Conservation (phyloP, 1,140 invertebrate genomes). For the Drepana arcuata region DNA sequence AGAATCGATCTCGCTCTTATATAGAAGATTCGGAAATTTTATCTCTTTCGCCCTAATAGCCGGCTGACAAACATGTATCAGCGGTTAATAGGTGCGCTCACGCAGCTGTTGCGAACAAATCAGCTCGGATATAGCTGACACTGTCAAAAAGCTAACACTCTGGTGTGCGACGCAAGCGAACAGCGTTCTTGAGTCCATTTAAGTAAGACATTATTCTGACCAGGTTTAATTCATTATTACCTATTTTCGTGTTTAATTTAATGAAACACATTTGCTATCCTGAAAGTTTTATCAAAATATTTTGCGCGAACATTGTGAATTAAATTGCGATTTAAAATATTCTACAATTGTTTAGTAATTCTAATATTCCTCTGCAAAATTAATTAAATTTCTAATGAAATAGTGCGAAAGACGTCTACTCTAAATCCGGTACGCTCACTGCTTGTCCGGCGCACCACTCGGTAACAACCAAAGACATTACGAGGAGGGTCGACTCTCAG, state of each 20-base stretch:
- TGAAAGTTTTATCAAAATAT: too few relatives aligned
- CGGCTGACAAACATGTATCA: slow-evolving; percentile 70
- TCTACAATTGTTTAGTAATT: slow-evolving; percentile 1
- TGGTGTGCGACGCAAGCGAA: slow-evolving; percentile 22
- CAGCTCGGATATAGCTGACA: slow-evolving; percentile 66
- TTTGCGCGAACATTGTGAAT: too few relatives aligned
- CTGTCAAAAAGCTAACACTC: slow-evolving; percentile 59
- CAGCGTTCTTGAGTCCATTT: slow-evolving; percentile 20
- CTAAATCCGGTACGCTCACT: too few relatives aligned
- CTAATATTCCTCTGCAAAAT: too few relatives aligned
- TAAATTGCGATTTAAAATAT: slow-evolving; percentile 2
- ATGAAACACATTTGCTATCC: too few relatives aligned
- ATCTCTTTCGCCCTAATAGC: slow-evolving; percentile 67
- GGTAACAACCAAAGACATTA: slow-evolving; percentile 38
- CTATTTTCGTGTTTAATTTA: too few relatives aligned
- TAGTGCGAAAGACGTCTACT: too few relatives aligned
- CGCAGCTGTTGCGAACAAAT: slow-evolving; percentile 70
- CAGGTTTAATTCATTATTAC: too few relatives aligned
- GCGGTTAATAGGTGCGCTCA: slow-evolving; percentile 66
- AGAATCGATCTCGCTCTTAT: slow-evolving; percentile 61
- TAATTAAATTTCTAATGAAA: too few relatives aligned
- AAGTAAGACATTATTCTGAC: too few relatives aligned
- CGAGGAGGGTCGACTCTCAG: slow-evolving; percentile 50
- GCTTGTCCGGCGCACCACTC: slow-evolving; percentile 12
- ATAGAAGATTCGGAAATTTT: slow-evolving; percentile 47